These are phyloP conservation scores for Mesaphorura yosii DNA, from an alignment of 1,140 invertebrate genomes.

Conservation along the genomic window DNA sequence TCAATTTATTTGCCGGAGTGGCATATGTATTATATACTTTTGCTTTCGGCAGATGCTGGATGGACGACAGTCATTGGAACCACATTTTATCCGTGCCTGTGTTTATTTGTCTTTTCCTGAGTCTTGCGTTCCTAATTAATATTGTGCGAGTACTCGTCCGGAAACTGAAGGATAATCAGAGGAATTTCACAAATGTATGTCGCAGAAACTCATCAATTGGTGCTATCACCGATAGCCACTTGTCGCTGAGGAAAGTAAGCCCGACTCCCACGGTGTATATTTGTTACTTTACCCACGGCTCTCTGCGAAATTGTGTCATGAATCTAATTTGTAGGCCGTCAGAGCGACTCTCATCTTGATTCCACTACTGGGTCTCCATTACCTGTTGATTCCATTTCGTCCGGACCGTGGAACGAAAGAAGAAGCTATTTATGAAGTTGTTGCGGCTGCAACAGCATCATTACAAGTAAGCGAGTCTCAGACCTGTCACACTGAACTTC, in stretches of 20 bases:
- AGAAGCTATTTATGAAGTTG: conserved; percentile 28
- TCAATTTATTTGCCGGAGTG: too few relatives aligned
- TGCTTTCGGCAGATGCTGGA: conserved; percentile 29
- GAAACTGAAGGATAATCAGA: conserved; percentile 37
- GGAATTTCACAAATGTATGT: conserved; percentile 20
- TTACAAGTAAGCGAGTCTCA: conserved; percentile 20
- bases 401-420: conserved; percentile 39
- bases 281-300: background rate
- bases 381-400: conserved; percentile 76
- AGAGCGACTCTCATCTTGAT: conserved; percentile 77
- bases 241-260: conserved; percentile 27
- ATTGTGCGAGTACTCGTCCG: conserved; percentile 43
- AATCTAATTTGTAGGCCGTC: conserved; percentile 35
- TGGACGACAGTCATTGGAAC: conserved; percentile 20
- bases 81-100: conserved; percentile 36
- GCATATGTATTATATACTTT: too few relatives aligned
- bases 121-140: conserved; percentile 45
- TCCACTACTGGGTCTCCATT: conserved; percentile 68
- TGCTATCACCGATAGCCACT: conserved; percentile 20
- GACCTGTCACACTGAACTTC: too few relatives aligned
- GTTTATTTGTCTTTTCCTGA: conserved; percentile 39
- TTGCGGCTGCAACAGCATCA: conserved; percentile 27
- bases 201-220: conserved; percentile 20
- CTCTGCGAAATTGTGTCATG: background rate
- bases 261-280: background rate